Evolutionary conservation across 2,888 invertebrate genomes (phyloP).

Genomic region (Polydrusus pterygomalis): DNA sequence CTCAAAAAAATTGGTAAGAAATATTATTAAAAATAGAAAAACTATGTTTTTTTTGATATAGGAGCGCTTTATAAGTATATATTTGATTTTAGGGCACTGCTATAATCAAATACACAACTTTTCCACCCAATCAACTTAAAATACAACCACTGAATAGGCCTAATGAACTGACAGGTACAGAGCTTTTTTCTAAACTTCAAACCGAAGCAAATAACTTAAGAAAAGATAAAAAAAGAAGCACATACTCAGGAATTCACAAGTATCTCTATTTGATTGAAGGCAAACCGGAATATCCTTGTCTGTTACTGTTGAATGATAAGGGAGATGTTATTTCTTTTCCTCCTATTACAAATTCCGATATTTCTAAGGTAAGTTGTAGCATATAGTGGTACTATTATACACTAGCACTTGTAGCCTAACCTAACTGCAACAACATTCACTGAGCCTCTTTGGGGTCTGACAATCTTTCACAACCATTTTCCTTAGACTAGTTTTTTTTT

Average conservation of each 20-base stretch:
- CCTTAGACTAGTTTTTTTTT: conserved; percentile 41
- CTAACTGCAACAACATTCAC: too few relatives aligned
- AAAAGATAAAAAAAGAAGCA: conserved; percentile 89
- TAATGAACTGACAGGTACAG: conserved; percentile 78
- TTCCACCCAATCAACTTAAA: conserved; percentile 77
- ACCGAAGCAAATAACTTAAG: conserved; percentile 86
- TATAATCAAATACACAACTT: conserved; percentile 81
- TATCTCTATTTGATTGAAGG: conserved; percentile 87
- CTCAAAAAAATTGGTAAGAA: conserved; percentile 75
- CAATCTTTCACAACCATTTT: too few relatives aligned
- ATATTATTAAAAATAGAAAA: too few relatives aligned
- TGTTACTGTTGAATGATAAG: conserved; percentile 78
- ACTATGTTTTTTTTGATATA: too few relatives aligned
- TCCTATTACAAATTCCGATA: conserved; percentile 89
- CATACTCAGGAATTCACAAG: conserved; percentile 89
- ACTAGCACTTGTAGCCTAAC: too few relatives aligned
- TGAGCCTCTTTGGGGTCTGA: too few relatives aligned
- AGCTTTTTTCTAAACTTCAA: conserved; percentile 81
- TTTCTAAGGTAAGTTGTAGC: conserved; percentile 83
- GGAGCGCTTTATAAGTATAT: not conserved
- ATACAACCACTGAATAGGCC: conserved; percentile 80
- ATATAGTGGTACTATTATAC: too few relatives aligned
- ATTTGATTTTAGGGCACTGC: conserved; percentile 68
- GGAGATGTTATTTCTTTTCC: conserved; percentile 87
- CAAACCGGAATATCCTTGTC: conserved; percentile 82